A percentile compares a stretch with the other conserved stretches of the same genome.
These are phyloP conservation scores for Chymomyza procnemis DNA, from an alignment of 2,888 invertebrate species.

Conservation along the genomic window DNA sequence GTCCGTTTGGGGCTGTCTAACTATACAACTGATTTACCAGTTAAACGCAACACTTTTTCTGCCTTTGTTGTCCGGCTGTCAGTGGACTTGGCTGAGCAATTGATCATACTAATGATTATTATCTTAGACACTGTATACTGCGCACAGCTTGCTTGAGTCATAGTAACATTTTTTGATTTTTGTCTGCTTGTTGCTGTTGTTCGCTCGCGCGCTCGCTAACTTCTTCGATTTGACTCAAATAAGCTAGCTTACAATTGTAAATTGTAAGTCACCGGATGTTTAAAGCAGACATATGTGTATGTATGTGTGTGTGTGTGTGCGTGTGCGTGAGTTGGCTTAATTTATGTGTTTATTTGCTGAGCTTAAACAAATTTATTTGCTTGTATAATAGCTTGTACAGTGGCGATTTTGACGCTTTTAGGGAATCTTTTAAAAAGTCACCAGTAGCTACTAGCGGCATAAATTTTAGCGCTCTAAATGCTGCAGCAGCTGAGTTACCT, in stretches of 20 bases:
- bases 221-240: conserved; percentile 25
- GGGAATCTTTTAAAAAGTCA: not conserved
- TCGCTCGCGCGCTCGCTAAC: not conserved
- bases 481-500: not conserved
- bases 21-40: conserved; percentile 62
- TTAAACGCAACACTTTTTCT: conserved; percentile 68
- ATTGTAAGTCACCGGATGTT: conserved; percentile 68
- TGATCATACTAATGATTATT: conserved; percentile 70
- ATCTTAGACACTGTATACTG: conserved; percentile 47
- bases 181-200: not conserved
- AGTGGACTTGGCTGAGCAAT: conserved; percentile 41
- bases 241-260: conserved; percentile 54
- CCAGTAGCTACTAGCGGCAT: not conserved
- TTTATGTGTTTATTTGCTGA: conserved; percentile 1
- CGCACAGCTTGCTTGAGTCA: not conserved
- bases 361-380: not conserved
- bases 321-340: conserved; percentile 1
- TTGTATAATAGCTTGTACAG: not conserved
- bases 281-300: conserved; percentile 34
- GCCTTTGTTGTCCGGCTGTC: not conserved
- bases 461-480: not conserved
- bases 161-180: not conserved
- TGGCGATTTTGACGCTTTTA: not conserved
- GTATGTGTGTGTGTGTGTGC: conserved; percentile 3
- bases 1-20: conserved; percentile 42